Base-by-base conservation (phyloP, 1,140 invertebrate genomes). In the Calycopis cecrops region DNA sequence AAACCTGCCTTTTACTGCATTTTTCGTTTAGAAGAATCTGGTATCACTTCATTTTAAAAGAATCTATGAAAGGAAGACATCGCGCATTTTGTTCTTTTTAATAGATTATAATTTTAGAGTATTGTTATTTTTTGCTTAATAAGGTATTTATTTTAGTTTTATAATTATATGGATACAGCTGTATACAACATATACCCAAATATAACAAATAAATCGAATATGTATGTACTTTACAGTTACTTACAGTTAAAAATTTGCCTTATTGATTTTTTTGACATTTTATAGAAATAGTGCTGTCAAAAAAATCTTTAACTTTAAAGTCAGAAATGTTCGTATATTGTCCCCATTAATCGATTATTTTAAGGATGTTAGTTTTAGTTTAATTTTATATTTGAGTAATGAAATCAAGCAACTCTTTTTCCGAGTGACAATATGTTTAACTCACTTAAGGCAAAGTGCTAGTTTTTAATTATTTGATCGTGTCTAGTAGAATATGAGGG, bases 61-160 rank as follows among this genome's bases (percentile, higher is more conserved):
- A 57, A 59, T 62, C 52, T 52, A 57, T 55, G 58, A 59, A 66
- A 66, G 60, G 62, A 70, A 73, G 69, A 78, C 73, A 73, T 68
- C 68, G 68, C 71, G 81, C 79, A 83, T 81, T 83, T 84, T 75
- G 63, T 74, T 76, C 51, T 52, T 78, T 70, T 61, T 67, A 56
- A 60, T 72, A 74, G 64, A 69, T 68, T 75, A 40, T 52, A 76
- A 72, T 69, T 67, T 75, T 75, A 82, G n/a, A 44, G 40, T 76
- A 71, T 65, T 84, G 76, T 79, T 73, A 71, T 81, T 83, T 76
- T 77, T 71, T 73, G 81, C 65, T 79, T 79, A 62, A 73, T 85
- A 86, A 86, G 83, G 76, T 87, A 87, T 87, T 87, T 87, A 87
- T 87, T 87, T 87, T 87, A 87, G 84, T 83, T 82, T 71, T 80